A percentile compares a stretch with the other conserved stretches of the same genome.
phyloP scores from a whole-genome alignment of 2,113 vertebrate genomes.

The Solea senegalensis region DNA sequence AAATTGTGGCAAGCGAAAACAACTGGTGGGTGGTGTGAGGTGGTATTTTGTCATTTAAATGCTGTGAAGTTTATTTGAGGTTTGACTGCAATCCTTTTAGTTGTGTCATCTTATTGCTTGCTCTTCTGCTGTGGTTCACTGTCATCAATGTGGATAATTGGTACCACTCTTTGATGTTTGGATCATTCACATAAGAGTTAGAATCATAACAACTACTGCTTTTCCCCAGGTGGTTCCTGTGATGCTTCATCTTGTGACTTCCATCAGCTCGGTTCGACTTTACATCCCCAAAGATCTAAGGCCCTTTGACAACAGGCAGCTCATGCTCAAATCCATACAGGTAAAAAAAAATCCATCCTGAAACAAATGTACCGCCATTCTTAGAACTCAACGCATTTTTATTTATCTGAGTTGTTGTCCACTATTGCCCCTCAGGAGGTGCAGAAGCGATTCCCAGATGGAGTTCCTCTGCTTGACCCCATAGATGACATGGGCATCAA shows the following conservation, averaged over 20 bases:
- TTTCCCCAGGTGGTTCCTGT: conserved; percentile 91
- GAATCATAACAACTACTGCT: neutral
- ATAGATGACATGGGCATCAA: conserved; percentile 98
- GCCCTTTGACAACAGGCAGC: conserved; percentile 93
- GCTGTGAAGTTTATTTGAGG: too few species aligned
- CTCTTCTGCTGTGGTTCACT: too few species aligned
- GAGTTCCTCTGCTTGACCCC: conserved; percentile 92
- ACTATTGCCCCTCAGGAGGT: conserved; percentile 85
- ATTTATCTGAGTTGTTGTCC: neutral
- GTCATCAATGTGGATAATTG: too few species aligned
- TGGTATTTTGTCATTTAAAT: too few species aligned
- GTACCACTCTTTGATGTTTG: neutral
- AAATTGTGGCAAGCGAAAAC: too few species aligned
- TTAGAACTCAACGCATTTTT: neutral
- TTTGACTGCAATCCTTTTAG: too few species aligned
- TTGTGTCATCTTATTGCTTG: too few species aligned
- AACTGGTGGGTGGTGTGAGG: too few species aligned
- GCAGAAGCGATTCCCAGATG: conserved; percentile 95
- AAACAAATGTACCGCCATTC: neutral
- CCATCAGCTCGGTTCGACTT: conserved; percentile 95
- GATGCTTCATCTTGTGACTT: conserved; percentile 90
- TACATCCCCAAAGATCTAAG: conserved; percentile 96
- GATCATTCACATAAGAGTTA: neutral
- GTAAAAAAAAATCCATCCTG: conserved; percentile 65
- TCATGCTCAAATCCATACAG: conserved; percentile 95